Evolutionary conservation across 2,797 vertebrate species (phyloP), one percentile per base, ranked within the genome.

Genomic region (Myotis daubentonii): DNA sequence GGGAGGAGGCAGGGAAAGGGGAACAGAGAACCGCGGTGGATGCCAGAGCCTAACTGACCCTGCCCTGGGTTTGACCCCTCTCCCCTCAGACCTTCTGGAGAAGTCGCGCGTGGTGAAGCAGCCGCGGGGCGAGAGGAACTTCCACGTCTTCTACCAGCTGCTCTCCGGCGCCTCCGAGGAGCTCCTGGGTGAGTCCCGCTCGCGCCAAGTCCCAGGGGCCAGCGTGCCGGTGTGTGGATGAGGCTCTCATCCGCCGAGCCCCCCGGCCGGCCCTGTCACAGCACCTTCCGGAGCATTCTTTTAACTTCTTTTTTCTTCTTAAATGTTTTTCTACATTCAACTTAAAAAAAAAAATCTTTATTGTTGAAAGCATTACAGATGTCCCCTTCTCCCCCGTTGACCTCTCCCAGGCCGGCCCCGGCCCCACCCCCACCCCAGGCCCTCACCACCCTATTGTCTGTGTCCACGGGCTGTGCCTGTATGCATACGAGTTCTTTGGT

Each of bases 81-180:
- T 86, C 96, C 8, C 94, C 81, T 96, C 96, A 99, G 99, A 99
- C 98, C 99, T 99, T 36, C 98, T 99, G 86, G 99, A 99, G 98
- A 99, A 99, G 97, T 99, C 99, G 22, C 99, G 99, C 72, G 99
- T 99, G 94, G 99, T 99, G 57, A 99, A 99, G 94, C 99, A 99
- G 98, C 99, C 99, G 10, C 98, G 99, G 97, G 99, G 99, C 66
- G 99, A 99, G 98, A 99, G 99, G 98, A 99, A 99, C 98, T 99
- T 99, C 98, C 99, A 99, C 91, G 91, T 99, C 98, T 99, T 99
- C 98, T 99, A 99, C 97, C 99, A 99, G 98, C 99, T 99, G 86
- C 96, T 99, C 95, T 99, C 99, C 23, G 99, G 99, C 89, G 99
- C 99, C 68, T 99, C 99, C 0, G 99, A 99, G 72, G 99, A 99